These are phyloP conservation scores for Pseudorasbora parva DNA, from an alignment of 2,113 vertebrate genomes.

Conservation along the genomic window DNA sequence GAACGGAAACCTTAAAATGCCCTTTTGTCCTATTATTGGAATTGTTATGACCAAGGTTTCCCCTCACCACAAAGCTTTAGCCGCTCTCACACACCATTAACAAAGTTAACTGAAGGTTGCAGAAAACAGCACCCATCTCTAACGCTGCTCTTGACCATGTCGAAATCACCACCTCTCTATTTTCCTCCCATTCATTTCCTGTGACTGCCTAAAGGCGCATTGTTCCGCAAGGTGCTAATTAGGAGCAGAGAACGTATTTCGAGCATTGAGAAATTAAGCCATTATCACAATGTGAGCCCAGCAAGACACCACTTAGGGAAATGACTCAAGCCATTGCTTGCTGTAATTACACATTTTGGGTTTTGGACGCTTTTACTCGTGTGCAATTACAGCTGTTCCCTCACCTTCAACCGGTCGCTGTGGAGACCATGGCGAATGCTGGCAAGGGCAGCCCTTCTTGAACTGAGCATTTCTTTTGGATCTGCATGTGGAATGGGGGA, in stretches of 20 bases:
- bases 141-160: slow-evolving; percentile 32
- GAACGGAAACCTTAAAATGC: not conserved
- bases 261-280: slow-evolving; percentile 44
- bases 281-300: slow-evolving; percentile 53
- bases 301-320: slow-evolving; percentile 57
- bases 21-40: not conserved
- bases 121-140: slow-evolving; percentile 10
- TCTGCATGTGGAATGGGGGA: not conserved
- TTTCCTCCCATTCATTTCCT: slow-evolving; percentile 36
- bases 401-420: slow-evolving; percentile 39
- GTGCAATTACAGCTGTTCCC: slow-evolving; percentile 49
- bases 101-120: slow-evolving; percentile 29
- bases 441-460: not conserved
- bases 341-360: slow-evolving; percentile 53
- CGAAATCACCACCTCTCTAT: slow-evolving; percentile 27
- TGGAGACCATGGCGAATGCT: not conserved
- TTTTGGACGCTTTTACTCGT: slow-evolving; percentile 35
- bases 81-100: slow-evolving; percentile 25
- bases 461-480: slow-evolving; percentile 6
- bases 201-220: slow-evolving; percentile 31
- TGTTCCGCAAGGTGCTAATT: slow-evolving; percentile 54
- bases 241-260: slow-evolving; percentile 47
- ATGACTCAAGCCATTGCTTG: slow-evolving; percentile 32
- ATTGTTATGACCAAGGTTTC: not conserved
- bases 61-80: not conserved